Evolutionary conservation across 2,113 vertebrate species (phyloP).

Genomic region (Leucosticte australis): DNA sequence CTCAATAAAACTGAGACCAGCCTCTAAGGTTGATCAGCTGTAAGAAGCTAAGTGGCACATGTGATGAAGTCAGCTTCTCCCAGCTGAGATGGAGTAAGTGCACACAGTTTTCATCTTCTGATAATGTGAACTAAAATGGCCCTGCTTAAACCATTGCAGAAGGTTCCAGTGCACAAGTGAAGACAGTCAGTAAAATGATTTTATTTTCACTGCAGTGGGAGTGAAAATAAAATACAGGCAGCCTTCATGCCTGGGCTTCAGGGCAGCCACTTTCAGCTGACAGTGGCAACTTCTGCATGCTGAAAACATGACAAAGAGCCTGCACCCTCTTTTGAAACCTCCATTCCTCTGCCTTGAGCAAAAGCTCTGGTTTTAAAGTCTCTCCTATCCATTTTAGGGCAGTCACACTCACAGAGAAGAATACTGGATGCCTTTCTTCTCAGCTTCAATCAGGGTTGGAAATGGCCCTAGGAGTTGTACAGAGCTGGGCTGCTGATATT

Average conservation of each 20-base stretch:
- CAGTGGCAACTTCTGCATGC: neutral
- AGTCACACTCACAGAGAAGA: neutral
- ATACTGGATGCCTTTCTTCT: neutral
- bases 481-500: neutral
- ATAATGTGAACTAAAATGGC: neutral
- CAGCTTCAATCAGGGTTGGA: neutral
- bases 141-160: neutral
- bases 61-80: neutral
- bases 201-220: rapidly evolving
- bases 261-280: neutral
- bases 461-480: neutral
- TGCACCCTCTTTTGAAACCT: neutral
- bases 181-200: neutral
- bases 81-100: neutral
- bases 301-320: neutral
- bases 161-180: neutral
- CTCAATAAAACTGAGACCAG: neutral
- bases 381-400: neutral
- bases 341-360: neutral
- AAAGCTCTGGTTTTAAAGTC: neutral
- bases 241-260: neutral
- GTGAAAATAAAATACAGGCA: no score
- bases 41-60: neutral
- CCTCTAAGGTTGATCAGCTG: neutral
- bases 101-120: neutral